These are phyloP conservation scores for Gobio gobio DNA, from an alignment of 2,113 vertebrate genomes.

Conservation along the genomic window DNA sequence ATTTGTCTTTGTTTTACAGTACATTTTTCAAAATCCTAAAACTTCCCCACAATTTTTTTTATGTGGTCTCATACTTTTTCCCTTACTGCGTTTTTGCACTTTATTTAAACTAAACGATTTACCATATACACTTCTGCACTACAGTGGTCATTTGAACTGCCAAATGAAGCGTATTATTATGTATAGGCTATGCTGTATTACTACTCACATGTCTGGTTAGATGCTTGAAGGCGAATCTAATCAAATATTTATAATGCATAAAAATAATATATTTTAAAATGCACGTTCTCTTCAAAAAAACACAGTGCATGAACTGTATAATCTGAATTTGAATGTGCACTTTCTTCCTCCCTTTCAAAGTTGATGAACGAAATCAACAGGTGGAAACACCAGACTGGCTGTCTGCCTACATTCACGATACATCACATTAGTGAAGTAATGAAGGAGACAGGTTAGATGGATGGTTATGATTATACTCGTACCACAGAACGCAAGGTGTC, in stretches of 20 bases:
- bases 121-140: neutral
- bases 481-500: neutral
- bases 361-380: constrained; percentile 35
- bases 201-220: neutral
- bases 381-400: constrained; percentile 12
- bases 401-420: neutral
- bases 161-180: neutral
- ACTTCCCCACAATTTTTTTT: neutral
- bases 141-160: neutral
- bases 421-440: neutral
- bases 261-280: neutral
- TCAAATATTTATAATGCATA: neutral
- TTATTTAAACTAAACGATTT: neutral
- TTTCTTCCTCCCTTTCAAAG: neutral
- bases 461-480: neutral
- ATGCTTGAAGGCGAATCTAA: neutral
- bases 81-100: neutral
- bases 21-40: neutral
- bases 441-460: constrained; percentile 2
- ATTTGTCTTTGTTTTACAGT: neutral
- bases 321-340: neutral
- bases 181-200: neutral
- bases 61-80: neutral
- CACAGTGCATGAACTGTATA: neutral
- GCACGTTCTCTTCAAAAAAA: neutral